A percentile compares a stretch with the other conserved stretches of the same genome.
Evolutionary conservation across 2,113 vertebrate species (phyloP).

Genomic region (Entelurus aequoreus): DNA sequence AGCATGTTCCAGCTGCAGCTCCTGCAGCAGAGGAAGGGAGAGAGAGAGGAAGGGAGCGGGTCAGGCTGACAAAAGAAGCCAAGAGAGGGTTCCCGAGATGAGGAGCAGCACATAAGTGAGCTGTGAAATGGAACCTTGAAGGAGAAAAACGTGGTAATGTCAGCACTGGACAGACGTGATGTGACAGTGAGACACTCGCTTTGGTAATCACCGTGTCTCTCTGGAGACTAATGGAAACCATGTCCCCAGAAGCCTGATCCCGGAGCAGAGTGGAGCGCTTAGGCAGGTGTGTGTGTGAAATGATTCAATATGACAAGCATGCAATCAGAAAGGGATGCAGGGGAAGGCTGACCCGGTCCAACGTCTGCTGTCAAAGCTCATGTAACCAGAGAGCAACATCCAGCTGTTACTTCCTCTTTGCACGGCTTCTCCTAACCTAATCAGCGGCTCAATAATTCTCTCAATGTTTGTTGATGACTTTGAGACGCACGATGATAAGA

Average conservation of each 20-base stretch:
- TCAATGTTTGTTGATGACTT: constrained; percentile 41
- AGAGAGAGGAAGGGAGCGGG: constrained; percentile 10
- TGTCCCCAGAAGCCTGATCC: constrained; percentile 58
- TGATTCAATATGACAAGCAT: constrained; percentile 68
- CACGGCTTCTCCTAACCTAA: constrained; percentile 38
- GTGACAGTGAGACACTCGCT: constrained; percentile 50
- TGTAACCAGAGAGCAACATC: constrained; percentile 44
- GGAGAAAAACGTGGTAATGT: constrained; percentile 32
- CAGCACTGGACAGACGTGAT: constrained; percentile 44
- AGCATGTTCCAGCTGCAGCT: constrained; percentile 91
- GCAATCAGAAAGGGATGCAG: constrained; percentile 67
- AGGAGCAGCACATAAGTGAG: constrained; percentile 26
- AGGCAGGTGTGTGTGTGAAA: constrained; percentile 67
- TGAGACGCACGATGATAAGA: constrained; percentile 10
- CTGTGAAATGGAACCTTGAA: constrained; percentile 21
- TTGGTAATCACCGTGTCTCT: constrained; percentile 57
- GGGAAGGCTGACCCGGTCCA: constrained; percentile 56
- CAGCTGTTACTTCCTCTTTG: constrained; percentile 37
- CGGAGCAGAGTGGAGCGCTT: constrained; percentile 17
- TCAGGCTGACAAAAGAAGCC: constrained; percentile 34
- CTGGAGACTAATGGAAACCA: constrained; percentile 68
- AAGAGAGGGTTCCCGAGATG: constrained; percentile 27
- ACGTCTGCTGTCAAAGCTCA: constrained; percentile 62
- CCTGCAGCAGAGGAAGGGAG: constrained; percentile 65
- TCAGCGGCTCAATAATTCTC: constrained; percentile 28